These are phyloP conservation scores for Gymnosoma rotundatum DNA, from an alignment of 2,888 invertebrate species.

Conservation along the genomic window DNA sequence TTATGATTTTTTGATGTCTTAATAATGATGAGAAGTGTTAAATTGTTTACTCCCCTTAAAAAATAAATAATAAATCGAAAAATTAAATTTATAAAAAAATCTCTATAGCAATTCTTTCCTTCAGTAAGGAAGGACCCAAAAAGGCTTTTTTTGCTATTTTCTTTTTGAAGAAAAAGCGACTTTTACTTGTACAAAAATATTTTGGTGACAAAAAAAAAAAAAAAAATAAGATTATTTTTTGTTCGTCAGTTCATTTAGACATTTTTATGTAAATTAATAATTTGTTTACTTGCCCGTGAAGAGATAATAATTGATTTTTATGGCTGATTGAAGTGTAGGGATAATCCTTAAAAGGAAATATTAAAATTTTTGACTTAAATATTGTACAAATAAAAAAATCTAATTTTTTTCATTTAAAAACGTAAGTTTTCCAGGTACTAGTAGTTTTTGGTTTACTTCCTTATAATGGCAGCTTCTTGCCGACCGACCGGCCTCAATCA, in stretches of 20 bases:
- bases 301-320: conserved; percentile 9
- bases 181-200: not conserved
- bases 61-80: conserved; percentile 17
- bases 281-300: conserved; percentile 46
- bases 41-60: conserved; percentile 60
- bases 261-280: conserved; percentile 36
- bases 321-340: conserved; percentile 34
- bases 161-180: not conserved
- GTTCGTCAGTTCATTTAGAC: conserved; percentile 10
- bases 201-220: conserved; percentile 17
- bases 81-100: conserved; percentile 18
- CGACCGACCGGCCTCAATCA: too few relatives aligned
- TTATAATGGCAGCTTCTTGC: too few relatives aligned
- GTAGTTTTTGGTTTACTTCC: too few relatives aligned
- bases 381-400: too few relatives aligned
- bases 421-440: too few relatives aligned
- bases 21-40: conserved; percentile 71
- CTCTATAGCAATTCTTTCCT: conserved; percentile 55
- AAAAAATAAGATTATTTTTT: conserved; percentile 34
- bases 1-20: conserved; percentile 65
- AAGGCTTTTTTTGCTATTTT: not conserved
- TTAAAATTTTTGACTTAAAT: not conserved
- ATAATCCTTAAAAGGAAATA: conserved; percentile 29
- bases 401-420: too few relatives aligned
- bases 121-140: conserved; percentile 2